These are phyloP conservation scores for Hyles lineata DNA, from an alignment of 2,888 invertebrate genomes.

Conservation along the genomic window DNA sequence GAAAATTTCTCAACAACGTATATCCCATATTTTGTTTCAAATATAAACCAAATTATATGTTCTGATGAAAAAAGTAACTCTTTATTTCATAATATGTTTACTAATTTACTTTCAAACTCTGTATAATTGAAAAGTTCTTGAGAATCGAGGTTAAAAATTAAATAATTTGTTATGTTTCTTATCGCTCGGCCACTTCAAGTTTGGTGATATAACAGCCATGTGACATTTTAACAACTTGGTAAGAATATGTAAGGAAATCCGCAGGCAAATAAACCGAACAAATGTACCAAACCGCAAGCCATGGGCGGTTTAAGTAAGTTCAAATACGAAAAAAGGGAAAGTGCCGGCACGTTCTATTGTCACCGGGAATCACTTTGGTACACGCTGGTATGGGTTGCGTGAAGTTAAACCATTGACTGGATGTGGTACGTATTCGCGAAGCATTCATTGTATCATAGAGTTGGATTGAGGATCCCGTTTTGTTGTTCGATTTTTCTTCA, in stretches of 20 bases:
- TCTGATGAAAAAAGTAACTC: too few relatives aligned
- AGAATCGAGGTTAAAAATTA: too few relatives aligned
- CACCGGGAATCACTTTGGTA: constrained; percentile 65
- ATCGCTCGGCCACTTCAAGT: not conserved
- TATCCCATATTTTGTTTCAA: too few relatives aligned
- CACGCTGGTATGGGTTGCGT: constrained; percentile 46
- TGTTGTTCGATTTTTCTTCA: too few relatives aligned
- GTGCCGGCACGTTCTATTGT: constrained; percentile 62
- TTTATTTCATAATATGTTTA: too few relatives aligned
- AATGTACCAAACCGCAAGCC: constrained; percentile 64
- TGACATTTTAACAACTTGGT: constrained; percentile 38
- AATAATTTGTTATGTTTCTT: too few relatives aligned
- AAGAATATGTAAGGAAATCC: constrained; percentile 56
- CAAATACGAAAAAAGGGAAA: constrained; percentile 78
- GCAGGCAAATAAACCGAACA: constrained; percentile 66
- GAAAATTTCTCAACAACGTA: too few relatives aligned
- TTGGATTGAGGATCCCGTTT: not conserved
- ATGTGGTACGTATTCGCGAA: not conserved
- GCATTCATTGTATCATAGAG: not conserved
- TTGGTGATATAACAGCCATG: constrained; percentile 38
- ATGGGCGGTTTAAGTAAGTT: constrained; percentile 74
- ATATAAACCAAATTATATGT: too few relatives aligned
- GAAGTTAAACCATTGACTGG: constrained; percentile 26
- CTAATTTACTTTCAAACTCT: too few relatives aligned
- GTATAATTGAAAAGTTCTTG: too few relatives aligned